phyloP scores from a whole-genome alignment of 2,888 invertebrate genomes.

The Zeuzera pyrina region DNA sequence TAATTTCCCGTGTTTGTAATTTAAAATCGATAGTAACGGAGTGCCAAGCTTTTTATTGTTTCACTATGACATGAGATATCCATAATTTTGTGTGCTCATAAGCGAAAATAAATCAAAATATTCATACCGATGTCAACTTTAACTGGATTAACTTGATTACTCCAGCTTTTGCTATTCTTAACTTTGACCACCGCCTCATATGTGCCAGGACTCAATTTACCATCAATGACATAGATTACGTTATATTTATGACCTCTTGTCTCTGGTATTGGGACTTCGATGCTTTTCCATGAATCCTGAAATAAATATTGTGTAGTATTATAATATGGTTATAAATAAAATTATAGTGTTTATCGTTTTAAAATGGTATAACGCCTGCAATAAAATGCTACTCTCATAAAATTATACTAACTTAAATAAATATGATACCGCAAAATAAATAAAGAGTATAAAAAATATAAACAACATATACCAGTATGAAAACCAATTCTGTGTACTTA shows the following conservation, averaged over 20 bases:
- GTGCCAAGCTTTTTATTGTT: too few species aligned
- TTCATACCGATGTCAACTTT: slow-evolving; percentile 40
- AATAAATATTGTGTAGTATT: slow-evolving; percentile 2
- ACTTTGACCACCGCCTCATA: slow-evolving; percentile 46
- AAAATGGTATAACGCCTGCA: too few species aligned
- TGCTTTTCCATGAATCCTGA: slow-evolving; percentile 29
- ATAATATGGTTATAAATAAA: too few species aligned
- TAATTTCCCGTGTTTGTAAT: too few species aligned
- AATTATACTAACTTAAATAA: not conserved
- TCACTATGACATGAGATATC: not conserved
- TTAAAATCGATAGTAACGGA: too few species aligned
- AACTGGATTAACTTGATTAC: slow-evolving; percentile 25
- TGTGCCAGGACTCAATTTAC: slow-evolving; percentile 29
- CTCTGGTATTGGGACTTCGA: slow-evolving; percentile 33
- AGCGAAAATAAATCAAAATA: not conserved
- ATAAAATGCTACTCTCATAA: too few species aligned
- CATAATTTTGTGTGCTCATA: not conserved
- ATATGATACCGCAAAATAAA: not conserved
- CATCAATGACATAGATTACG: slow-evolving; percentile 27
- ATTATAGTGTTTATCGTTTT: too few species aligned
- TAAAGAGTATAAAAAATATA: not conserved
- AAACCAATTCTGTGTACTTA: not conserved
- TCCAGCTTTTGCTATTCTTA: slow-evolving; percentile 45
- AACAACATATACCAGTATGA: not conserved
- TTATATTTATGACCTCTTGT: slow-evolving; percentile 29